Base-by-base conservation (phyloP, 2,888 invertebrate species). In the Mesorhabditis spiculigera region DNA sequence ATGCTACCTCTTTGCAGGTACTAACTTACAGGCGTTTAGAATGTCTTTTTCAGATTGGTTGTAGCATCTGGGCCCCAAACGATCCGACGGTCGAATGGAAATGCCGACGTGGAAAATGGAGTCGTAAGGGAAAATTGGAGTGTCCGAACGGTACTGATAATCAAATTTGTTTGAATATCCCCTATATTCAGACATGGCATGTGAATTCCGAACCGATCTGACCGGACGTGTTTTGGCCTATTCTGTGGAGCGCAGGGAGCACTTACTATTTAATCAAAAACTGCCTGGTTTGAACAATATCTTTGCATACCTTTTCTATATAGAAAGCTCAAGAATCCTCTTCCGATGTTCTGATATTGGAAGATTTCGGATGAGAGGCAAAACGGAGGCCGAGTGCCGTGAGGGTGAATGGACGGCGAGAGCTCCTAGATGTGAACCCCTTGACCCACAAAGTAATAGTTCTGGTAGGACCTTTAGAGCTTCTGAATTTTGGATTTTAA, bases 101-200 rank as follows among this genome's bases (percentile, higher is more conserved):
- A 16, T 83, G 83, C 68, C 65, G 80, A 64, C 67, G 81, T 13
- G 82, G 83, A 42, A 76, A 75, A 67, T 83, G 83, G 83, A 75
- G 79, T 13, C 66, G 69, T 45, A 78, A 79, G 41, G 77, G 75
- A 10, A 70, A 75, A 44, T 63, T 80, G 45, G 74, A 74, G 50
- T 83, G 83, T 58, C 77, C 80, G 0, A 71, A 69, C 63, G 71
- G 80, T 79, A 68, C 5, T n/a, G n/a, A 65, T 41, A 67, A n/a
- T 50, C 28, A 41, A 65, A 28, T 44, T 13, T 43, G 43, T 61
- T 13, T 50, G 6, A 66, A 64, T 13, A 66, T 6, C 4, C 16
- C 13, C 45, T 74, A 4, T 64, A 66, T 16, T 41, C 58, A 50
- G 58, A n/a, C n/a, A 50, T 50, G 58, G 58, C 58, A 13, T 50